Evolutionary conservation across 2,113 vertebrate genomes (phyloP), one percentile per base, ranked within the genome.

Genomic region (Pseudorasbora parva): DNA sequence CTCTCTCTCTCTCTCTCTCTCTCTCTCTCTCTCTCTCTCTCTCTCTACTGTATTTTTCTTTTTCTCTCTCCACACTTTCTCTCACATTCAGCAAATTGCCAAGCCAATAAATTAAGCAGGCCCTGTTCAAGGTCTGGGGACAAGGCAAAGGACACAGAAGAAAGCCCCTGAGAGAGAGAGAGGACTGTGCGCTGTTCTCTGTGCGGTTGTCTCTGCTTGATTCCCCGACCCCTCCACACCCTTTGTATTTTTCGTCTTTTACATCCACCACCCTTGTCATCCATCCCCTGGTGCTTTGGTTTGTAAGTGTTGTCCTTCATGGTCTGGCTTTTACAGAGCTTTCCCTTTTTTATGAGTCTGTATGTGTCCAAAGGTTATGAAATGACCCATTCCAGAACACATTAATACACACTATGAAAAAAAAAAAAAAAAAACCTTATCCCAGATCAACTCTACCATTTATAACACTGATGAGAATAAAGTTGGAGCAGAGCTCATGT

Each of bases 51-150:
- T 71, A 45, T 49, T 49, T 66, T 47, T 68, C 5, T 54, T 33
- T 8, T 47, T 80, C 54, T 71, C 66, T 62, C 23, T 82, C 17
- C 57, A 33, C 57, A 49, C 41, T 21, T 49, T 72, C 71, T 59
- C 57, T 60, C 51, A 86, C 89, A 90, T 86, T 91, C 91, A 92
- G 91, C 91, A 92, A 90, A 92, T 92, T 88, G 83, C 81, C 86
- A 89, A 86, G 88, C 86, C 89, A 91, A 91, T 90, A 92, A 93
- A 93, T 93, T 93, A 93, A 72, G 83, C 85, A 81, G 81, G 77
- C 82, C 51, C 17, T 77, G 77, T 82, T 62, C 89, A 90, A 91
- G 90, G 89, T 89, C 89, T 90, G 85, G 86, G 89, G 88, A 89
- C 90, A 91, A 92, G 92, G 90, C 92, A 90, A 89, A 88, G 87